Conservation (phyloP, 1,140 invertebrate species). For the Vollenhovia emeryi region DNA sequence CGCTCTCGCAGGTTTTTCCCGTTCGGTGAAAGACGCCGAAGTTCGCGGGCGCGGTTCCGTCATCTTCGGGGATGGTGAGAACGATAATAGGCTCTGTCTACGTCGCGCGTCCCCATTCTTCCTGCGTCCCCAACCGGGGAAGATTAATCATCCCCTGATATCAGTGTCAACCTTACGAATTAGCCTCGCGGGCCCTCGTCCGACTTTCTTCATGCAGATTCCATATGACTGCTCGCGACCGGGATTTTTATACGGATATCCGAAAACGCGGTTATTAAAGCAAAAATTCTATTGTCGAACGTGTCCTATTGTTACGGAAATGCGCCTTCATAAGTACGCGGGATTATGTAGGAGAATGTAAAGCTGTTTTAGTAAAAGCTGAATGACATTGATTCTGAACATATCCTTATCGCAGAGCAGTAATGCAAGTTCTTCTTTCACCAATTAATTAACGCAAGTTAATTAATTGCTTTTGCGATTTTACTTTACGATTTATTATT, state of each 20-base stretch:
- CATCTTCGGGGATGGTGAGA: not conserved
- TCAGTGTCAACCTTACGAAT: constrained; percentile 15
- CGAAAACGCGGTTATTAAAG: constrained; percentile 3
- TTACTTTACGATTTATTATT: too few relatives aligned
- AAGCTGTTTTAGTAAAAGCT: not conserved
- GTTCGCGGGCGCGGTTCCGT: not conserved
- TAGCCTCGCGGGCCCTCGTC: constrained; percentile 5
- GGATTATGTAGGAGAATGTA: not conserved
- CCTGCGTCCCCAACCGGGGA: not conserved
- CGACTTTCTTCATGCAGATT: constrained; percentile 9
- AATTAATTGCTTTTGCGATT: too few relatives aligned
- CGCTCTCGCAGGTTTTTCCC: not conserved
- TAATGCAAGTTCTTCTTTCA: not conserved
- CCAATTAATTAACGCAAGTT: not conserved
- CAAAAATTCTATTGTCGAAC: constrained; percentile 13
- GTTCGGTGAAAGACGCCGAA: not conserved
- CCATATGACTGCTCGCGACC: not conserved
- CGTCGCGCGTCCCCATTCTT: constrained; percentile 3
- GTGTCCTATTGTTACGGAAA: constrained; percentile 5
- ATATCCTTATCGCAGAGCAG: not conserved
- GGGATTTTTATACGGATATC: not conserved
- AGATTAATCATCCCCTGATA: constrained; percentile 50
- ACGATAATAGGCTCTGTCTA: constrained; percentile 20
- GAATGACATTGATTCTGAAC: not conserved
- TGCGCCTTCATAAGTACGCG: not conserved